Percentiles rank a stretch among this genome's conserved stretches.
Evolutionary conservation across 23 tunicate species (phyloP).

Genomic region (Halocynthia aurantium): DNA sequence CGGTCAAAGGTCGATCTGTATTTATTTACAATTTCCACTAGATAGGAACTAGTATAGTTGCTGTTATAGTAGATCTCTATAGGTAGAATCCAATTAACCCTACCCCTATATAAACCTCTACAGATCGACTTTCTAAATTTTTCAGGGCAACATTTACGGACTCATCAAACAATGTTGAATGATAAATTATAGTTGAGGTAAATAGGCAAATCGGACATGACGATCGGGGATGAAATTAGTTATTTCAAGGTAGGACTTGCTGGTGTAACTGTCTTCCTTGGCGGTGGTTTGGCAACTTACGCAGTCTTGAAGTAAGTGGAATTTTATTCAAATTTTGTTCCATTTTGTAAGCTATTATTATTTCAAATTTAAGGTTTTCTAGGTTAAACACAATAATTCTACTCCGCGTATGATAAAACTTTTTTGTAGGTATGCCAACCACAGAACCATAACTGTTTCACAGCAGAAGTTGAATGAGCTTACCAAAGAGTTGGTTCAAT

Average conservation of each 20-base stretch:
- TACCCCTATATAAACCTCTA: too few relatives aligned
- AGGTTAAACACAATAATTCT: not conserved
- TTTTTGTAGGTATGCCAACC: not conserved
- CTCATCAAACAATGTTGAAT: too few relatives aligned
- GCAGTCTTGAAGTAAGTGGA: slow-evolving; percentile 13
- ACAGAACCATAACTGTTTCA: not conserved
- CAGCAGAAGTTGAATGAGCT: slow-evolving; percentile 1
- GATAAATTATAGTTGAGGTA: too few relatives aligned
- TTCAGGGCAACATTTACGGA: too few relatives aligned
- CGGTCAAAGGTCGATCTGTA: too few relatives aligned
- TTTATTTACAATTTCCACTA: too few relatives aligned
- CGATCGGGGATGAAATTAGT: not conserved
- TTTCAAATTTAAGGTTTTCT: not conserved
- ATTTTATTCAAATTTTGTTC: too few relatives aligned
- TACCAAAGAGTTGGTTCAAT: slow-evolving; percentile 28
- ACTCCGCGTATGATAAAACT: not conserved
- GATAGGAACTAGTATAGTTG: too few relatives aligned
- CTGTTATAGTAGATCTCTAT: too few relatives aligned
- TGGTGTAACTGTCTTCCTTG: slow-evolving; percentile 51
- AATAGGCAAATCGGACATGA: not conserved
- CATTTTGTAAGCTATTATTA: not conserved
- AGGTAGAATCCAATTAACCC: too few relatives aligned
- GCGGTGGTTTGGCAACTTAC: slow-evolving; percentile 60
- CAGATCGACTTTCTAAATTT: too few relatives aligned
- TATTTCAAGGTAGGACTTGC: slow-evolving; percentile 30